Conservation (phyloP, 2,888 invertebrate genomes). For the Lasioglossum oenotherae region DNA sequence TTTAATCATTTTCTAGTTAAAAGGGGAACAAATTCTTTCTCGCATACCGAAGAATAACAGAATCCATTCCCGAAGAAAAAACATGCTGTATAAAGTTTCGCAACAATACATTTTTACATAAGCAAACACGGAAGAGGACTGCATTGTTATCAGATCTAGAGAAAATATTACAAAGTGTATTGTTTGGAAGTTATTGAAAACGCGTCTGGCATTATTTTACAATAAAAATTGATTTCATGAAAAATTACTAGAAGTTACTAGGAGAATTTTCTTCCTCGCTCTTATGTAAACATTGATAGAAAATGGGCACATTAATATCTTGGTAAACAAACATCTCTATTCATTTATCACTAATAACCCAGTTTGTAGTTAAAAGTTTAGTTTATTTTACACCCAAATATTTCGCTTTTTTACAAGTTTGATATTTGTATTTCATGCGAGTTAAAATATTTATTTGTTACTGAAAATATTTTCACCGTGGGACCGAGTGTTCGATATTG, state of each 20-base stretch:
- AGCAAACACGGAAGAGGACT: background rate
- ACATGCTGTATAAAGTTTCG: background rate
- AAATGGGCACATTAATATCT: background rate
- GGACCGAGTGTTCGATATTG: background rate
- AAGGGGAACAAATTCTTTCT: background rate
- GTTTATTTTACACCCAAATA: background rate
- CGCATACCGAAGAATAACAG: background rate
- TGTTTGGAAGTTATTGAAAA: background rate
- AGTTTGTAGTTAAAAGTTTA: background rate
- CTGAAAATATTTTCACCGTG: background rate
- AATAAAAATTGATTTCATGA: background rate
- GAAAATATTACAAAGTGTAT: background rate
- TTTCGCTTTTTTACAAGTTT: background rate
- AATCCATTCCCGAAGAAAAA: background rate
- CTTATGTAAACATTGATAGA: background rate
- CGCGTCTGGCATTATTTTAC: background rate
- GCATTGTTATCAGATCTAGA: background rate
- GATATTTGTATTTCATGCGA: background rate
- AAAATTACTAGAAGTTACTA: too few species aligned
- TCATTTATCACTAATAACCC: background rate
- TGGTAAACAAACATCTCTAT: background rate
- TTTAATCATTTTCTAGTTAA: background rate
- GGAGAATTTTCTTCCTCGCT: too few species aligned
- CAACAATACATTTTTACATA: slow-evolving; percentile 6
- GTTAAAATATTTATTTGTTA: background rate